Evolutionary conservation across 2,113 vertebrate genomes (phyloP).

Genomic region (Centropus bengalensis): DNA sequence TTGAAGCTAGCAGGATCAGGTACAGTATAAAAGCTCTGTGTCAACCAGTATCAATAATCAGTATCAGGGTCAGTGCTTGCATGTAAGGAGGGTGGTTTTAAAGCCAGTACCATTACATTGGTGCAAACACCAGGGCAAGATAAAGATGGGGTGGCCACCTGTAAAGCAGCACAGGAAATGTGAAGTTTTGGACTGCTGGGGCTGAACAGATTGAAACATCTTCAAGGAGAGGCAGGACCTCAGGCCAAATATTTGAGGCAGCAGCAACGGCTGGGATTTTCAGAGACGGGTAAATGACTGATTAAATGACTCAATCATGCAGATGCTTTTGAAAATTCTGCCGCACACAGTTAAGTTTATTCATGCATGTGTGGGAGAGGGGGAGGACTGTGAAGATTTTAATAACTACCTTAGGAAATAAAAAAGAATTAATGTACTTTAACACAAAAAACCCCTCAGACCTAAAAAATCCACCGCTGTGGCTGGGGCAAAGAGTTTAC

Average conservation of each 20-base stretch:
- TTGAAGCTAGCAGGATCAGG: background rate
- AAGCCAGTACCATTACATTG: background rate
- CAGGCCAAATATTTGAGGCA: background rate
- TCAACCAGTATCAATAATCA: background rate
- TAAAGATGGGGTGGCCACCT: background rate
- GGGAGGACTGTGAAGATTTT: constrained; percentile 61
- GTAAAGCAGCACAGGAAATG: background rate
- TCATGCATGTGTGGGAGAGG: constrained; percentile 68
- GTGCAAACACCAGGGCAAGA: background rate
- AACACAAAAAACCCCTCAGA: background rate
- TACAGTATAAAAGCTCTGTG: background rate
- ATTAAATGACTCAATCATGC: constrained; percentile 70
- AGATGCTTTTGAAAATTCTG: constrained; percentile 66
- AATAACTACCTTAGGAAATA: constrained; percentile 58
- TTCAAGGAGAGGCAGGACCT: background rate
- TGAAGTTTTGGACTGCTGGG: background rate
- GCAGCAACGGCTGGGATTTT: constrained; percentile 13
- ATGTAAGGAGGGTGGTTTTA: background rate
- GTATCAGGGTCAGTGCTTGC: accelerated
- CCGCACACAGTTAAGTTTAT: constrained; percentile 43
- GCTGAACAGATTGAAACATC: background rate
- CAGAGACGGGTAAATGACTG: constrained; percentile 34
- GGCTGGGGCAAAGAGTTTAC: background rate
- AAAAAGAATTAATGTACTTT: constrained; percentile 45
- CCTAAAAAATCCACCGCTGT: background rate